A percentile compares a stretch with the other conserved stretches of the same genome.
Conservation (phyloP, 2,113 vertebrate genomes). For the Dolichotis patagonum region DNA sequence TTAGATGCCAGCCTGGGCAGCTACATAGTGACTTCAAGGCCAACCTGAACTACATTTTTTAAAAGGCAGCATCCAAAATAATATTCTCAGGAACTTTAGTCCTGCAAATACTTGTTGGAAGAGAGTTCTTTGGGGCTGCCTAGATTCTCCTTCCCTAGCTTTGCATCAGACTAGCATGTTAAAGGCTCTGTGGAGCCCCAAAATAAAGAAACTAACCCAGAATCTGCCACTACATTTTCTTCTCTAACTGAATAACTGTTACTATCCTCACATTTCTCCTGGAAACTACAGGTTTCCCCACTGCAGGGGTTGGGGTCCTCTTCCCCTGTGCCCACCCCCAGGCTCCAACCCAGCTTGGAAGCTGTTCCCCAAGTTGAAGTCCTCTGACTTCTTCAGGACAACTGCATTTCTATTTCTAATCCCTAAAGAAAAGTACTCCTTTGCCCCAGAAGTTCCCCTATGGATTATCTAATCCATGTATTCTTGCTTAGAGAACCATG, state of each 20-base stretch:
- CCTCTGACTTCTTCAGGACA: neutral
- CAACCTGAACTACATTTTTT: neutral
- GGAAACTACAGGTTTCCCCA: neutral
- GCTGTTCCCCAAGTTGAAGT: neutral
- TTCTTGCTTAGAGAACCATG: neutral
- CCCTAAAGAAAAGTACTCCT: neutral
- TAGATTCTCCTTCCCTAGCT: neutral
- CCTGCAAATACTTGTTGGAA: neutral
- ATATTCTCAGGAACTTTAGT: neutral
- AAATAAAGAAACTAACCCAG: neutral
- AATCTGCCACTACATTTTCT: neutral
- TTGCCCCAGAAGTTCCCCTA: neutral
- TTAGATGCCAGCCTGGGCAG: neutral
- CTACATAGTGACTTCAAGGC: neutral
- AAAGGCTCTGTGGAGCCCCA: neutral
- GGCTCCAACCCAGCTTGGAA: neutral
- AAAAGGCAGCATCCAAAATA: neutral
- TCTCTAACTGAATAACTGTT: neutral
- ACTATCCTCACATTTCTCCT: neutral
- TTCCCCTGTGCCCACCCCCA: neutral
- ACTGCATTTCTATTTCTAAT: neutral
- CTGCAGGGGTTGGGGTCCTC: rapidly evolving
- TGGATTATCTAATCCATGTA: neutral
- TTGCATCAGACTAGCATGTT: neutral
- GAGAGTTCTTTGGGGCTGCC: neutral